Evolutionary conservation across 30 jellyfish, hydroid and myxozoan species (phyloP).

Genomic region (Morbakka virulenta): DNA sequence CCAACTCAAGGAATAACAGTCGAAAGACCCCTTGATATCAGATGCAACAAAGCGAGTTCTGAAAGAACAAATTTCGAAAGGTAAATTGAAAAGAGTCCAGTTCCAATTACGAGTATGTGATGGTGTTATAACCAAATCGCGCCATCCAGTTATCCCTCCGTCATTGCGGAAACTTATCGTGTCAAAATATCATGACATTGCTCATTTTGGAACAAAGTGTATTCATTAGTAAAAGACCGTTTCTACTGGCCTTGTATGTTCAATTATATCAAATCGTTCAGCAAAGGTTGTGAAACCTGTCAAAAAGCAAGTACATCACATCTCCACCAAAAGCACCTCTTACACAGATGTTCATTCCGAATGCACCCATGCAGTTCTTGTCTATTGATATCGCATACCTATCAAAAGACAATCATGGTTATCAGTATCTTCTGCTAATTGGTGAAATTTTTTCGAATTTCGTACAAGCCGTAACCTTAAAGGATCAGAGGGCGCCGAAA

Average conservation of each 20-base stretch:
- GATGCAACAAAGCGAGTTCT: not conserved
- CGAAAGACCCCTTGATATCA: constrained; percentile 10
- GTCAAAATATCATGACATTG: constrained; percentile 10
- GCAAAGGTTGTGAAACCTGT: constrained; percentile 15
- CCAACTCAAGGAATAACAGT: constrained; percentile 14
- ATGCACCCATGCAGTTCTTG: constrained; percentile 47
- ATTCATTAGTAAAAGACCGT: constrained; percentile 36
- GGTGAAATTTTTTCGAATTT: constrained; percentile 23
- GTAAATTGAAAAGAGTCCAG: constrained; percentile 37
- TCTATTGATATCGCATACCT: constrained; percentile 40
- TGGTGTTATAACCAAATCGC: constrained; percentile 32
- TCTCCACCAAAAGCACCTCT: constrained; percentile 43
- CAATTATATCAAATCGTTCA: constrained; percentile 1
- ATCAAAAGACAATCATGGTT: constrained; percentile 8
- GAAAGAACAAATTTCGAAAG: not conserved
- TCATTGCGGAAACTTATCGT: constrained; percentile 6
- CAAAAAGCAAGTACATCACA: constrained; percentile 27
- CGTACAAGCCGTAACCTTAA: constrained; percentile 11
- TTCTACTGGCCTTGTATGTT: not conserved
- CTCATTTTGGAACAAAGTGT: constrained; percentile 48
- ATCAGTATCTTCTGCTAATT: constrained; percentile 12
- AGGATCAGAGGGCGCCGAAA: constrained; percentile 37
- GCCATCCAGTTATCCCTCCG: constrained; percentile 31
- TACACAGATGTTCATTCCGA: constrained; percentile 24
- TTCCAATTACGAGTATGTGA: constrained; percentile 10